Conservation (phyloP, 1,140 invertebrate species). For the Asobara japonica region DNA sequence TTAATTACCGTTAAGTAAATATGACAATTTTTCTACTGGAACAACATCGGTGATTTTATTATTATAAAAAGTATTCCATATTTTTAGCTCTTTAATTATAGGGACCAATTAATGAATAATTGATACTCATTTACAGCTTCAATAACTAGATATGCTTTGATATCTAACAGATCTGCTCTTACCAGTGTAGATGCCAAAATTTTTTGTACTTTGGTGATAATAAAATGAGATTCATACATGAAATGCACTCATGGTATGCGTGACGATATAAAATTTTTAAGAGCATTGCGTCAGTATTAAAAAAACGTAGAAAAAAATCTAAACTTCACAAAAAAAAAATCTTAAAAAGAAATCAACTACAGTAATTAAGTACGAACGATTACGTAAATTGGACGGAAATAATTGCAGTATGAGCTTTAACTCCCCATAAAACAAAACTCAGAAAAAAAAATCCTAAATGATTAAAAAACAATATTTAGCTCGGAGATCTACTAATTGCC, state of each 20-base stretch:
- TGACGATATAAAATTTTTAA: not conserved
- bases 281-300: not conserved
- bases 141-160: not conserved
- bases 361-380: not conserved
- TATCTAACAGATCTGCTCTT: not conserved
- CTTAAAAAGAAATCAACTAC: slow-evolving; percentile 21
- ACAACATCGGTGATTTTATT: slow-evolving; percentile 9
- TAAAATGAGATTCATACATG: not conserved
- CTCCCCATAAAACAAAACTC: not conserved
- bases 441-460: not conserved
- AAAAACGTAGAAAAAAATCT: not conserved
- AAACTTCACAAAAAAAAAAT: not conserved
- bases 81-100: slow-evolving; percentile 4
- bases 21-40: not conserved
- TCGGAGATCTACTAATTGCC: not conserved
- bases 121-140: not conserved
- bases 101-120: not conserved
- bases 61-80: slow-evolving; percentile 20
- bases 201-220: slow-evolving; percentile 28
- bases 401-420: not conserved
- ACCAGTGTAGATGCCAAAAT: not conserved
- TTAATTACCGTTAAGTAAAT: no score
- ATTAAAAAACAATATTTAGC: not conserved
- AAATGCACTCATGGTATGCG: not conserved
- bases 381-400: slow-evolving; percentile 12